These are phyloP conservation scores for Unio delphinus DNA, from an alignment of 2,888 invertebrate genomes.

Conservation along the genomic window DNA sequence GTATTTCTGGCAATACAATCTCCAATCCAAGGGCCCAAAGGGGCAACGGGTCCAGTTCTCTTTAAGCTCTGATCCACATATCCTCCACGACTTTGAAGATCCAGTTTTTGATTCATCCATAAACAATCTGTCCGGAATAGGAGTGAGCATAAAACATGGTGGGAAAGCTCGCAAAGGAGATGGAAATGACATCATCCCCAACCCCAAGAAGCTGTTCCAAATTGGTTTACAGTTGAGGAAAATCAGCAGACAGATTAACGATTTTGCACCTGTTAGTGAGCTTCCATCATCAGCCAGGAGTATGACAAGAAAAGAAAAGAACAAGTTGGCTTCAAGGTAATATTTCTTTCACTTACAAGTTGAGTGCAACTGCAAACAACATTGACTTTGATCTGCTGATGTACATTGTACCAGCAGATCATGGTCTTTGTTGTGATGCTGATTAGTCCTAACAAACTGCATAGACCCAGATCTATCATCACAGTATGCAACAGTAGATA, in stretches of 20 bases:
- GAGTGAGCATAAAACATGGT: constrained; percentile 57
- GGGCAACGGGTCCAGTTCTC: constrained; percentile 80
- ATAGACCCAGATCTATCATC: too few species aligned
- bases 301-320: constrained; percentile 88
- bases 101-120: constrained; percentile 91
- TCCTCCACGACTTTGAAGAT: constrained; percentile 90
- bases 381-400: too few species aligned
- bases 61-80: constrained; percentile 89
- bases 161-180: constrained; percentile 92
- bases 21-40: constrained; percentile 97
- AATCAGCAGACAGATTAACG: constrained; percentile 90
- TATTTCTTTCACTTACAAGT: constrained; percentile 1
- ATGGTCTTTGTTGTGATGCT: too few species aligned
- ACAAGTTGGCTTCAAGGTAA: constrained; percentile 91
- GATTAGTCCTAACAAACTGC: too few species aligned
- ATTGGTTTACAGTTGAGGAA: constrained; percentile 95
- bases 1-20: constrained; percentile 99
- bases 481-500: too few species aligned
- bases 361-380: too few species aligned
- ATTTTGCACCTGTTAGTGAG: constrained; percentile 94
- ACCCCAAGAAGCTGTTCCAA: constrained; percentile 89
- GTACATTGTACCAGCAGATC: too few species aligned
- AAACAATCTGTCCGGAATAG: constrained; percentile 41
- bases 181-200: constrained; percentile 96
- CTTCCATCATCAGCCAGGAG: constrained; percentile 72